These are phyloP conservation scores for Protomyctophum bolini DNA, from an alignment of 2,113 vertebrate species.

Conservation along the genomic window DNA sequence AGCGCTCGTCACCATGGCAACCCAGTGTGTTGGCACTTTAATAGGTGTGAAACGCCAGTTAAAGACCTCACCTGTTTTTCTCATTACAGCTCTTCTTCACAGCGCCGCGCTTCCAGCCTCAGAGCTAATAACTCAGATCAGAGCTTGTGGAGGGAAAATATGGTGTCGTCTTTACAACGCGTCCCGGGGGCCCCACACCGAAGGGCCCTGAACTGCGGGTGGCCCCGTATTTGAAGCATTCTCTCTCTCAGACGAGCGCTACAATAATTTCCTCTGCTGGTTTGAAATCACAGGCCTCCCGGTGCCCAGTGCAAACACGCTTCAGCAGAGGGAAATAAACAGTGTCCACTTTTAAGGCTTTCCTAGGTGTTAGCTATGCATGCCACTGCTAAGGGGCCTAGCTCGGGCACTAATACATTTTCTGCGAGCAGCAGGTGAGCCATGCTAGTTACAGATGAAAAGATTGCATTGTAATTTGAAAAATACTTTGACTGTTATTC, in stretches of 20 bases:
- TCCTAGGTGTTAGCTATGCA: constrained; percentile 14
- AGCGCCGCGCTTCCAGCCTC: constrained; percentile 35
- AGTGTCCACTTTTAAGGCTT: constrained; percentile 15
- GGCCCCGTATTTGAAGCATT: constrained; percentile 45
- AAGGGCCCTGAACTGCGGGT: constrained; percentile 33
- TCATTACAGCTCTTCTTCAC: constrained; percentile 60
- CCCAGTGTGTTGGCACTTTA: constrained; percentile 58
- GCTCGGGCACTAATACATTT: background rate
- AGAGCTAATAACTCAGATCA: constrained; percentile 60
- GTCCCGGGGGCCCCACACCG: constrained; percentile 40
- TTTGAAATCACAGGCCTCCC: constrained; percentile 39
- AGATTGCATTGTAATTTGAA: background rate
- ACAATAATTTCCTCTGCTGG: constrained; percentile 41
- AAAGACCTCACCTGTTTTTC: constrained; percentile 74
- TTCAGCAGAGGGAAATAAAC: constrained; percentile 42
- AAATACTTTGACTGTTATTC: too few species aligned
- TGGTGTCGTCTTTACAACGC: constrained; percentile 54
- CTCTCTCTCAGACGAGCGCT: constrained; percentile 41
- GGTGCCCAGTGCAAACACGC: constrained; percentile 37
- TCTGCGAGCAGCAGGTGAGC: background rate
- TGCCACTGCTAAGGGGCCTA: background rate
- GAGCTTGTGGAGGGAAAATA: constrained; percentile 51
- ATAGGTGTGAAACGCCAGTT: constrained; percentile 63
- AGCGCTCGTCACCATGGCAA: constrained; percentile 38
- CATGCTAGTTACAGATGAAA: background rate